These are phyloP conservation scores for Parochlus steinenii DNA, from an alignment of 2,888 invertebrate genomes.

Conservation along the genomic window DNA sequence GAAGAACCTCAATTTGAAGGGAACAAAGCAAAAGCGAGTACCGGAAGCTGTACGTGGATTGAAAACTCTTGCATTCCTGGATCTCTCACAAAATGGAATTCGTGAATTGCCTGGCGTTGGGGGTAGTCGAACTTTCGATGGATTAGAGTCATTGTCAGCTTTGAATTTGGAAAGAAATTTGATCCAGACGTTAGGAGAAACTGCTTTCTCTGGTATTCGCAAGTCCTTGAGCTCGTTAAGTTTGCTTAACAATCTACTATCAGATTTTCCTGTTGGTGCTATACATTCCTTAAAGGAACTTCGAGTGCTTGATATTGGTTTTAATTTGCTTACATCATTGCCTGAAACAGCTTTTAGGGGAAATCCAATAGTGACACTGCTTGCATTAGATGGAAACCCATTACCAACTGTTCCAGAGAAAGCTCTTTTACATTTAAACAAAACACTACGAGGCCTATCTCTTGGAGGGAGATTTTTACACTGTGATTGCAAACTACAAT, in stretches of 20 bases:
- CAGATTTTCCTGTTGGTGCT: constrained; percentile 72
- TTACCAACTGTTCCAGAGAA: constrained; percentile 65
- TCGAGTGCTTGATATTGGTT: constrained; percentile 79
- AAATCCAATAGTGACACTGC: constrained; percentile 67
- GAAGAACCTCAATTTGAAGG: constrained; percentile 80
- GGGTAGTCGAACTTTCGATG: constrained; percentile 52
- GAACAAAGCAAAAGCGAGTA: constrained; percentile 61
- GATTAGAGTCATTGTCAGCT: constrained; percentile 66
- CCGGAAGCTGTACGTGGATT: constrained; percentile 66
- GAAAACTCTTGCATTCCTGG: constrained; percentile 67
- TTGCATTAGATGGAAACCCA: constrained; percentile 85
- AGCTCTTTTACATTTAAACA: constrained; percentile 62
- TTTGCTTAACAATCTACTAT: constrained; percentile 71
- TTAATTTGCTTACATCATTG: constrained; percentile 69
- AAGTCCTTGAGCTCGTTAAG: constrained; percentile 75
- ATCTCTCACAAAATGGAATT: constrained; percentile 77
- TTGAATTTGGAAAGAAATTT: constrained; percentile 78
- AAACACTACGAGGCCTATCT: constrained; percentile 68
- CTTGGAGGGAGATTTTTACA: constrained; percentile 75
- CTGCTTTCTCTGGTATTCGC: constrained; percentile 63
- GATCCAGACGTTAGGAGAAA: constrained; percentile 56
- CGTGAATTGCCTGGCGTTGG: constrained; percentile 59
- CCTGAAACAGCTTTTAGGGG: constrained; percentile 64
- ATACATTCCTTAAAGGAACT: constrained; percentile 61
- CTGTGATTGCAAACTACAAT: constrained; percentile 74